Conservation (phyloP, 1,140 invertebrate genomes). For the Pseudoatta argentina region DNA sequence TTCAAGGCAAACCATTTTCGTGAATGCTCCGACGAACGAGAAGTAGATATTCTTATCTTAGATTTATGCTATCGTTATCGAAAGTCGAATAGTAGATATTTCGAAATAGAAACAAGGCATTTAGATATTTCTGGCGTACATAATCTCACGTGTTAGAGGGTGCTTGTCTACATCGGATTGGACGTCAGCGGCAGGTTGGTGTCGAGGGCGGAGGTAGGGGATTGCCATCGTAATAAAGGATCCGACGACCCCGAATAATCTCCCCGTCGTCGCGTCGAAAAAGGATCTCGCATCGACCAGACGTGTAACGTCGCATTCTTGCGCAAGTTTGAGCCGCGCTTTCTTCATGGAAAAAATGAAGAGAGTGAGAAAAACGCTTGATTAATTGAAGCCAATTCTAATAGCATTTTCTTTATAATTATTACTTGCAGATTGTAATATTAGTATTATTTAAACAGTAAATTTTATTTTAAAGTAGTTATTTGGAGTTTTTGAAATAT, state of each 20-base stretch:
- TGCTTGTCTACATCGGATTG: not conserved
- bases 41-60: conserved; percentile 15
- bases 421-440: not conserved
- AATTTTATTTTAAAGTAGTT: not conserved
- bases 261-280: conserved; percentile 47
- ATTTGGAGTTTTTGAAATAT: not conserved
- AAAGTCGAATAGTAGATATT: conserved; percentile 25
- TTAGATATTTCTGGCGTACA: conserved; percentile 66
- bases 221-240: conserved; percentile 74
- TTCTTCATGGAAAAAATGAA: conserved; percentile 2
- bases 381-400: conserved; percentile 19
- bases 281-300: conserved; percentile 45
- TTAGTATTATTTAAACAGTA: not conserved
- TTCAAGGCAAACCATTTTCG: conserved; percentile 9
- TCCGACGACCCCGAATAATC: conserved; percentile 74
- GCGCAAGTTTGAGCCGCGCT: not conserved
- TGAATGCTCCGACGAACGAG: not conserved
- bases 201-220: conserved; percentile 28
- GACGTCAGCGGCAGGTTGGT: conserved; percentile 23
- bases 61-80: conserved; percentile 9
- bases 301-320: not conserved
- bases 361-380: not conserved
- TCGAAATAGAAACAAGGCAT: conserved; percentile 55
- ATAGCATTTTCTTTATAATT: not conserved
- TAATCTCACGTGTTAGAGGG: conserved; percentile 68